phyloP scores from a whole-genome alignment of 2,888 invertebrate species.

The Mythimna ferrago region DNA sequence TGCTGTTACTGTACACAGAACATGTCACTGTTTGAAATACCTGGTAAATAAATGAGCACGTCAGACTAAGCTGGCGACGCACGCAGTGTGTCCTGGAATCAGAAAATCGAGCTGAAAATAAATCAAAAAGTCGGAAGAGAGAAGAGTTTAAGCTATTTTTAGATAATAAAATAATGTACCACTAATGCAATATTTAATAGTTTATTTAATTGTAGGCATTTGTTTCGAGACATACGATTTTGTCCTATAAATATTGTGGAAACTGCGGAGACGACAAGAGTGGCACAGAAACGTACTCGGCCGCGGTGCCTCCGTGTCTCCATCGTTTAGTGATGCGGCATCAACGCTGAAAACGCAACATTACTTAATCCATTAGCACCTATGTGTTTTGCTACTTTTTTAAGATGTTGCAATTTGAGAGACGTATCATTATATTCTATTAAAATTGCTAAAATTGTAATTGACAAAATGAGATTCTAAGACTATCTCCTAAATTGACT shows the following conservation, averaged over 20 bases:
- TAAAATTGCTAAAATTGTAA: conserved; percentile 12
- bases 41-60: neutral
- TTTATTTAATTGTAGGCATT: conserved; percentile 53
- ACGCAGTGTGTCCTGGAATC: conserved; percentile 12
- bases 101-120: neutral
- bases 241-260: conserved; percentile 1
- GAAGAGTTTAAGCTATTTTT: conserved; percentile 19
- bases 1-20: neutral
- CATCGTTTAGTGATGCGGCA: neutral
- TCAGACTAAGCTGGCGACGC: neutral
- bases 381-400: conserved; percentile 15
- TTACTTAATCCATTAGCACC: conserved; percentile 6
- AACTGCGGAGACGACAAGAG: neutral
- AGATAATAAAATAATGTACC: conserved; percentile 44
- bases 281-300: too few relatives aligned
- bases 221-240: conserved; percentile 23
- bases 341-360: neutral
- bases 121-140: neutral
- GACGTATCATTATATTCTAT: conserved; percentile 8
- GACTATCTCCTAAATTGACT: conserved; percentile 30
- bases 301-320: neutral
- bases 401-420: conserved; percentile 16
- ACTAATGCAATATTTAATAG: conserved; percentile 61
- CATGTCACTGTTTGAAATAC: neutral
- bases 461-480: conserved; percentile 29